Evolutionary conservation across 92 coral and sea anemone species (phyloP).

Genomic region (Isaurus tuberculatus): DNA sequence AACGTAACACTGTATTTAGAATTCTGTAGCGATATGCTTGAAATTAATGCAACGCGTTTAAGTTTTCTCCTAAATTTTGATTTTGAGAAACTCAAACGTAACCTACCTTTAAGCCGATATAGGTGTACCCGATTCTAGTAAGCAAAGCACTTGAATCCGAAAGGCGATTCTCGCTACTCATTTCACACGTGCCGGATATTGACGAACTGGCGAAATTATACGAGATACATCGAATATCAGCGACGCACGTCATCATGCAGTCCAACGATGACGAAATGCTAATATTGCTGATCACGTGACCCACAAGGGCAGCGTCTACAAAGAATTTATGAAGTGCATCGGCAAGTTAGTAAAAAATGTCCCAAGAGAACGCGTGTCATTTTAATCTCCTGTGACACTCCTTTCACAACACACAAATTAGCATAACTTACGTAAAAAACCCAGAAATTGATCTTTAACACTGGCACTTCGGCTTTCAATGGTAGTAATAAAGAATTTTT

Average conservation of each 20-base stretch:
- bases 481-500: no score
- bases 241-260: conserved; percentile 29
- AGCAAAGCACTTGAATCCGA: not conserved
- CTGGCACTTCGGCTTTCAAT: not conserved
- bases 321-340: no score
- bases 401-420: no score
- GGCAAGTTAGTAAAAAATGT: not conserved
- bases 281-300: conserved; percentile 15
- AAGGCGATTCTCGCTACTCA: conserved; percentile 1
- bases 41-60: no score
- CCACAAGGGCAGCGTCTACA: not conserved
- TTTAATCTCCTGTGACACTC: not conserved
- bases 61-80: no score
- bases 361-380: not conserved
- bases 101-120: conserved; percentile 4
- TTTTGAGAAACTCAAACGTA: no score
- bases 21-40: no score
- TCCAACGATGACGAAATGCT: conserved; percentile 23
- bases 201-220: conserved; percentile 2
- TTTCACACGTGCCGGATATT: conserved; percentile 17
- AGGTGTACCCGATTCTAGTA: conserved; percentile 4
- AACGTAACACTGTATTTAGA: no score
- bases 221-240: conserved; percentile 23
- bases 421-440: no score
- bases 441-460: no score